phyloP scores from a whole-genome alignment of 2,888 invertebrate species.

The Gerris lacustris region DNA sequence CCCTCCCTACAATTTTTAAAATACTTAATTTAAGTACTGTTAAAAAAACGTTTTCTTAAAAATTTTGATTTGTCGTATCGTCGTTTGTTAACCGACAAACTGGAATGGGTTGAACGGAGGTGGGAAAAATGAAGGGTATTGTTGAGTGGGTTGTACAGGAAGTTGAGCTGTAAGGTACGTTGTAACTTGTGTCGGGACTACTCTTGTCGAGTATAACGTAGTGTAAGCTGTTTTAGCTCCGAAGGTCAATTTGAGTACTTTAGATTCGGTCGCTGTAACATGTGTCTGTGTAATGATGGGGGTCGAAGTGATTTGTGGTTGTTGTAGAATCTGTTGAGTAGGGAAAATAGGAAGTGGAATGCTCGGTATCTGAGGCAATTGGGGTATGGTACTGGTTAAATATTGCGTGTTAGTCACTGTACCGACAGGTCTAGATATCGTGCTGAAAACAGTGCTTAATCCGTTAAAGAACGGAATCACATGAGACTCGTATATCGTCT shows the following conservation, averaged over 20 bases:
- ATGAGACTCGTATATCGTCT: constrained; percentile 71
- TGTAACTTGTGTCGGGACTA: constrained; percentile 72
- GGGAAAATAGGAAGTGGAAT: constrained; percentile 33
- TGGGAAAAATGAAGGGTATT: constrained; percentile 66
- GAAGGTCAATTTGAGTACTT: constrained; percentile 70
- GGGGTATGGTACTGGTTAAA: constrained; percentile 57
- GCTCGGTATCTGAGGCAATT: constrained; percentile 38
- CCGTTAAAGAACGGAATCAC: constrained; percentile 67
- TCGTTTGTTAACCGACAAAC: not conserved
- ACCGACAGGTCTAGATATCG: constrained; percentile 63
- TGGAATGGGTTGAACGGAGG: constrained; percentile 56
- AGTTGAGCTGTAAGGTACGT: constrained; percentile 70
- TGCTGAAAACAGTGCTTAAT: constrained; percentile 60
- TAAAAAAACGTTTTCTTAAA: too few relatives aligned
- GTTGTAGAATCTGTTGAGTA: constrained; percentile 35
- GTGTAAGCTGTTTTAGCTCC: constrained; percentile 84
- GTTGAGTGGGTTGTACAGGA: constrained; percentile 52
- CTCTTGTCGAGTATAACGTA: constrained; percentile 68
- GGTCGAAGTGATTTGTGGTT: constrained; percentile 62
- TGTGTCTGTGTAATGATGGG: constrained; percentile 68
- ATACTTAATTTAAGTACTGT: too few relatives aligned
- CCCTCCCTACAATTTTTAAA: too few relatives aligned
- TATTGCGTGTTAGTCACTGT: constrained; percentile 68
- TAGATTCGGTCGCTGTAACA: constrained; percentile 65
- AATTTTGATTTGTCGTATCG: too few relatives aligned